These are phyloP conservation scores for Hydropotes inermis DNA, from an alignment of 2,113 vertebrate genomes.

Conservation along the genomic window DNA sequence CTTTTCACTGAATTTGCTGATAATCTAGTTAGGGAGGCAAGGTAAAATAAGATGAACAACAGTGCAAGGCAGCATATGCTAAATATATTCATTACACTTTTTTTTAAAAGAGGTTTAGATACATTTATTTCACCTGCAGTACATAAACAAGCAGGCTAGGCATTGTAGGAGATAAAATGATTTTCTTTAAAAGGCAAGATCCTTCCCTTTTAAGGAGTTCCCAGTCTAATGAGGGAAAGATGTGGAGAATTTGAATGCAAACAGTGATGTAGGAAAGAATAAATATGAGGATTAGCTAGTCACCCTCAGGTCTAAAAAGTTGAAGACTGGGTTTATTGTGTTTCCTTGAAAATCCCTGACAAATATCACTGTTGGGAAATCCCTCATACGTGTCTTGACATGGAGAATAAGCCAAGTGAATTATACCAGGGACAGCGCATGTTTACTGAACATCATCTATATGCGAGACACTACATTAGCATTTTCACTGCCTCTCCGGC, in stretches of 20 bases:
- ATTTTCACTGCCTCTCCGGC: neutral
- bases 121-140: neutral
- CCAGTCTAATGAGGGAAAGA: neutral
- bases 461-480: neutral
- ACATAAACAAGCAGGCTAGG: neutral
- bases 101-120: neutral
- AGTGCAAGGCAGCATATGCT: neutral
- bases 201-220: neutral
- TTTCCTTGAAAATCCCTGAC: neutral
- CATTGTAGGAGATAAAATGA: neutral
- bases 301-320: neutral
- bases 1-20: slow-evolving; percentile 17
- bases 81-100: neutral
- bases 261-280: neutral
- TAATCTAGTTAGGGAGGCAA: neutral
- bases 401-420: neutral
- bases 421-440: neutral
- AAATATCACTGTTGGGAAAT: neutral
- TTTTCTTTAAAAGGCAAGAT: neutral
- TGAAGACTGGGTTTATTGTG: neutral
- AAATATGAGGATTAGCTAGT: neutral
- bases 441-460: neutral
- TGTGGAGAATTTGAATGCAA: neutral
- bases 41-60: neutral
- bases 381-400: neutral